Evolutionary conservation across 2,797 vertebrate species (phyloP).

Genomic region (Masticophis lateralis): DNA sequence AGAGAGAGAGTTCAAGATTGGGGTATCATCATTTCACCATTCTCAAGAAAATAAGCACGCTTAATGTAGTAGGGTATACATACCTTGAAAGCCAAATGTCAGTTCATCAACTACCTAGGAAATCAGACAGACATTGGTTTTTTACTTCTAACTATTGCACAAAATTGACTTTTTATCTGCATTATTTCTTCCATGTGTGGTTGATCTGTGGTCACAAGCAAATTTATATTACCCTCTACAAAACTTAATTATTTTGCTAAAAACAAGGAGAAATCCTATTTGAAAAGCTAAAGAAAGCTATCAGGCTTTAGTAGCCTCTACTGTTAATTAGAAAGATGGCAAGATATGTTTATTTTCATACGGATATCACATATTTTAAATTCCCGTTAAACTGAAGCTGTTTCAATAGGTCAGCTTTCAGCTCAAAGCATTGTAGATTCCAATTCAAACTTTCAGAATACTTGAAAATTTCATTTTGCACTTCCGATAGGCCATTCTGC

Average conservation of each 20-base stretch:
- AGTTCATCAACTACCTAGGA: slow-evolving; percentile 38
- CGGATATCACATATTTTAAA: neutral
- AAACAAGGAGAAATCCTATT: neutral
- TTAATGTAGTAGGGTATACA: neutral
- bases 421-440: neutral
- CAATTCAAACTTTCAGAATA: neutral
- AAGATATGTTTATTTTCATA: neutral
- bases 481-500: neutral
- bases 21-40: slow-evolving; percentile 72
- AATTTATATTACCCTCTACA: neutral
- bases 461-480: neutral
- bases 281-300: neutral
- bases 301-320: neutral
- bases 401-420: neutral
- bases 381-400: neutral
- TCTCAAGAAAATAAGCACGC: slow-evolving; percentile 36
- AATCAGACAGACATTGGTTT: neutral
- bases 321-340: neutral
- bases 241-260: neutral
- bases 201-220: neutral
- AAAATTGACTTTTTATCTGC: neutral
- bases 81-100: neutral
- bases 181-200: neutral
- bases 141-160: neutral
- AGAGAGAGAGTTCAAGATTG: slow-evolving; percentile 81